Evolutionary conservation across 1,140 invertebrate genomes (phyloP).

Genomic region (Aphelenchoides fujianensis): DNA sequence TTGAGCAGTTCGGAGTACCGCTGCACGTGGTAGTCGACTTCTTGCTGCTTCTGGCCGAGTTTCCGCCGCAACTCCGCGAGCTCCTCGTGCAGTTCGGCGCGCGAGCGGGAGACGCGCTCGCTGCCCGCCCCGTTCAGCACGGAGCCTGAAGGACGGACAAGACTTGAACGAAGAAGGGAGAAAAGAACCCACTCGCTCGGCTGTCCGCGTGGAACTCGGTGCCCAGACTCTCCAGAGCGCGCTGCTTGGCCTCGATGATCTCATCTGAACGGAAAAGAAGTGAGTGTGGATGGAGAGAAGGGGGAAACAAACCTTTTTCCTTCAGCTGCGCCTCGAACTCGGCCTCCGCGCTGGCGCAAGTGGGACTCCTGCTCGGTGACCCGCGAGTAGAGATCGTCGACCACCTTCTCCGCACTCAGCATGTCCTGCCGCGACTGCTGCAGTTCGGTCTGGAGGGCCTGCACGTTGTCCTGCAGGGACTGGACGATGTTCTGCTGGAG

Average conservation of each 20-base stretch:
- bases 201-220: not conserved
- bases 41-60: not conserved
- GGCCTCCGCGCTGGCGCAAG: not conserved
- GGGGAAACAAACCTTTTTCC: constrained; percentile 7
- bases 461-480: not conserved
- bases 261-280: constrained; percentile 5
- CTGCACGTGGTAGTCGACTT: constrained; percentile 11
- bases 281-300: too few species aligned
- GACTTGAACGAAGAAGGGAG: too few species aligned
- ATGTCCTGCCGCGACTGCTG: constrained; percentile 1
- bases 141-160: not conserved
- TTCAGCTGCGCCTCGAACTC: constrained; percentile 1
- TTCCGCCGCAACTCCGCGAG: not conserved
- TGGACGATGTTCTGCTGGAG: not conserved
- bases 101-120: not conserved
- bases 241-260: not conserved
- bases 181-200: not conserved
- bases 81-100: constrained; percentile 9
- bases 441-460: not conserved
- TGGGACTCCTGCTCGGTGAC: not conserved
- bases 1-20: constrained; percentile 5
- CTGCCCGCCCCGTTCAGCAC: not conserved
- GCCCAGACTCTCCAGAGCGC: not conserved
- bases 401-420: not conserved
- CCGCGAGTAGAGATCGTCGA: not conserved